These are phyloP conservation scores for Plagiodera versicolora DNA, from an alignment of 2,888 invertebrate genomes.

Conservation along the genomic window DNA sequence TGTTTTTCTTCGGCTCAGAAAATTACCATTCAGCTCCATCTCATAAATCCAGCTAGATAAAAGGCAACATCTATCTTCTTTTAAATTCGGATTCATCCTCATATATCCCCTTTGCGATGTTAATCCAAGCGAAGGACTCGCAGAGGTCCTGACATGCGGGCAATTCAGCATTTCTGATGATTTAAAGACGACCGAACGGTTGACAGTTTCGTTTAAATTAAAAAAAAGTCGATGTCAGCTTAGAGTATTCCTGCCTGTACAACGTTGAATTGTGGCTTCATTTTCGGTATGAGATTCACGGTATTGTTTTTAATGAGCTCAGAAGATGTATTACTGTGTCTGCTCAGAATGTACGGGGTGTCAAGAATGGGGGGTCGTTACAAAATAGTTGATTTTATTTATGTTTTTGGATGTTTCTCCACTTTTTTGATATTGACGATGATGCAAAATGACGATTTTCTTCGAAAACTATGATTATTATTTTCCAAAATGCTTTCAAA, in stretches of 20 bases:
- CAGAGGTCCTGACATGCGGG: conserved; percentile 36
- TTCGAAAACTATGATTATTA: no score
- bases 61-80: conserved; percentile 55
- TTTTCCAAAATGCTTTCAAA: no score
- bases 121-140: conserved; percentile 46
- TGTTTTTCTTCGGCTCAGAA: no score
- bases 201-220: conserved; percentile 44
- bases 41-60: conserved; percentile 55
- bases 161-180: conserved; percentile 53
- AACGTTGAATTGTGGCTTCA: conserved; percentile 30
- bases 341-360: background rate
- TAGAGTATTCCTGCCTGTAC: conserved; percentile 16
- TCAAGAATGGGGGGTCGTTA: no score
- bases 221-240: conserved; percentile 46
- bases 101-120: conserved; percentile 53
- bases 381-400: no score
- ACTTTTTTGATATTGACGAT: no score
- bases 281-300: conserved; percentile 29
- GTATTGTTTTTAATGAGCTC: conserved; percentile 21
- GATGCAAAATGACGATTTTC: no score
- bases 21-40: conserved; percentile 52
- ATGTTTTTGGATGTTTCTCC: no score
- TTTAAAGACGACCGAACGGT: conserved; percentile 48
- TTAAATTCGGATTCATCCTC: conserved; percentile 52
- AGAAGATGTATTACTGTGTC: conserved; percentile 24